phyloP scores from a whole-genome alignment of 2,888 invertebrate species.

The Neocrepidodera transversa region DNA sequence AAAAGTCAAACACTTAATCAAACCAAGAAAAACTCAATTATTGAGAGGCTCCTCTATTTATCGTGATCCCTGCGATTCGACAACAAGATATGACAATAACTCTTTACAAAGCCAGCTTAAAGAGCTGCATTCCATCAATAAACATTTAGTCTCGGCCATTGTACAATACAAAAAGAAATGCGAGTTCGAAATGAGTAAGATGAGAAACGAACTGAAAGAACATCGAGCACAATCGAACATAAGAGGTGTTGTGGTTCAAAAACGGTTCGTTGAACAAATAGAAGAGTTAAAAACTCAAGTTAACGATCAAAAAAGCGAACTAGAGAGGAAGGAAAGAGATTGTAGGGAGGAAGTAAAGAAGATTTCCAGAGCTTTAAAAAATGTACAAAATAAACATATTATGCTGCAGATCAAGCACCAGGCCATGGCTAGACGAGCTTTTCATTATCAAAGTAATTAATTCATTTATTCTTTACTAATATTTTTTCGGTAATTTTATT shows the following conservation, averaged over 20 bases:
- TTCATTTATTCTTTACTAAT: no score
- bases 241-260: neutral
- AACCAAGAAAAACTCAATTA: no score
- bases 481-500: no score
- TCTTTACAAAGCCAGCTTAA: no score
- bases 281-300: neutral
- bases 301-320: neutral
- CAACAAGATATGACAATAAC: no score
- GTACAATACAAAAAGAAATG: neutral
- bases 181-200: neutral
- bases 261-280: neutral
- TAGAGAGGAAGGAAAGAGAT: neutral
- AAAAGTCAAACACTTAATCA: neutral
- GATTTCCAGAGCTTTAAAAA: constrained; percentile 4
- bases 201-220: neutral
- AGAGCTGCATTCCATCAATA: neutral
- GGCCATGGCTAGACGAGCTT: neutral
- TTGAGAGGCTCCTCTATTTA: no score
- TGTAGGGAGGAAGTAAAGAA: constrained; percentile 4
- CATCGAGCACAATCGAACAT: no score
- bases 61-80: no score
- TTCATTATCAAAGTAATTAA: constrained; percentile 6
- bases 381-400: constrained; percentile 1
- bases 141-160: neutral
- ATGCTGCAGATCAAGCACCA: constrained; percentile 3